These are phyloP conservation scores for Geophilus truncorum DNA, from an alignment of 2,888 invertebrate species.

Conservation along the genomic window DNA sequence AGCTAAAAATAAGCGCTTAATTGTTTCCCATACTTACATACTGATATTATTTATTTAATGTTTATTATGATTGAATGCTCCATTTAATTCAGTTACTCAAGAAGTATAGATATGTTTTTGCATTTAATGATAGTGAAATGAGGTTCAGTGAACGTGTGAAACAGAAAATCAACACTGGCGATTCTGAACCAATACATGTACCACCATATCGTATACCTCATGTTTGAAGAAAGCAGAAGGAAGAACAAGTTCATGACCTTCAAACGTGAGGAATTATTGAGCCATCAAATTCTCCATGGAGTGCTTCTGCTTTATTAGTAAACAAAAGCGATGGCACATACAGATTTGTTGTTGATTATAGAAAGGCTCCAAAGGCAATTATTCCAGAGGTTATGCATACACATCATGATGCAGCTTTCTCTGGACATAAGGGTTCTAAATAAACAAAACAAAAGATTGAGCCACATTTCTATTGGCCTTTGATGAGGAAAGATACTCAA, in stretches of 20 bases:
- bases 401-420: conserved; percentile 33
- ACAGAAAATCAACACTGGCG: conserved; percentile 31
- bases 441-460: conserved; percentile 36
- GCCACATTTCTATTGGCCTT: conserved; percentile 38
- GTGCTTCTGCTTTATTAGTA: conserved; percentile 41
- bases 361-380: background rate
- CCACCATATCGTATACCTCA: background rate
- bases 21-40: no score
- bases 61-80: no score
- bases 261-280: background rate
- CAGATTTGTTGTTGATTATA: conserved; percentile 42
- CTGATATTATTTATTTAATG: no score
- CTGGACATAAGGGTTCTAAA: conserved; percentile 39
- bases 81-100: background rate
- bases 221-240: background rate
- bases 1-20: no score
- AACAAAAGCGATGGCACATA: conserved; percentile 41
- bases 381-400: background rate
- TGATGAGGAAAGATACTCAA: conserved; percentile 36
- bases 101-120: background rate
- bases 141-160: background rate
- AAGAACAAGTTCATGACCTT: background rate
- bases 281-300: conserved; percentile 41
- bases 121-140: background rate
- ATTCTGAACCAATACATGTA: background rate